Percentiles rank a stretch among this genome's conserved stretches.
Evolutionary conservation across 2,888 invertebrate species (phyloP).

Genomic region (Molorchus minor): DNA sequence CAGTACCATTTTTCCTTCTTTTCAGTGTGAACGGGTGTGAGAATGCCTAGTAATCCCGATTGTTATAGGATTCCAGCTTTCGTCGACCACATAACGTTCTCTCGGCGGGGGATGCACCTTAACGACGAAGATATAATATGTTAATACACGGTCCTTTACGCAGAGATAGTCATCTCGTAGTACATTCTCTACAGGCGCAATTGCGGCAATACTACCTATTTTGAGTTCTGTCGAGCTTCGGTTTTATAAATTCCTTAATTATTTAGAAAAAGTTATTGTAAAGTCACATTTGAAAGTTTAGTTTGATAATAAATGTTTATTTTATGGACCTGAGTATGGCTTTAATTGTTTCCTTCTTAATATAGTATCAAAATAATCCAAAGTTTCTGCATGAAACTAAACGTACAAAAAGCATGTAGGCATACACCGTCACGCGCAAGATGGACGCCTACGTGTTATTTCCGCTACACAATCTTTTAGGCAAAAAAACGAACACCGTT

Average conservation of each 20-base stretch:
- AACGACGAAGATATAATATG: slow-evolving; percentile 3
- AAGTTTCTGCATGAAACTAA: too few relatives aligned
- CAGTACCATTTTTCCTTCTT: slow-evolving; percentile 1
- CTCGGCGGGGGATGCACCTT: slow-evolving; percentile 17
- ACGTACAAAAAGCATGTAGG: too few relatives aligned
- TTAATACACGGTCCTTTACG: slow-evolving; percentile 6
- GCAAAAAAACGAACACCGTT: too few relatives aligned
- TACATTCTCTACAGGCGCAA: background rate
- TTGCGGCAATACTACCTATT: slow-evolving; percentile 8
- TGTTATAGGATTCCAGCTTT: slow-evolving; percentile 45
- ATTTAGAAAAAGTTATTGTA: background rate
- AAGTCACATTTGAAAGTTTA: background rate
- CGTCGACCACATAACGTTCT: slow-evolving; percentile 11
- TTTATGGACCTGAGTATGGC: too few relatives aligned
- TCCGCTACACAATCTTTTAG: too few relatives aligned
- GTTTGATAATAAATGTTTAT: background rate
- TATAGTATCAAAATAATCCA: too few relatives aligned
- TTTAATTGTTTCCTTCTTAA: too few relatives aligned
- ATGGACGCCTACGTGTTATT: too few relatives aligned
- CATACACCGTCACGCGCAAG: too few relatives aligned
- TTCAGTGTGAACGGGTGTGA: slow-evolving; percentile 19
- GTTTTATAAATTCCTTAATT: background rate
- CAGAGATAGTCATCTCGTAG: slow-evolving; percentile 4
- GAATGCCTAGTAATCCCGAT: slow-evolving; percentile 43
- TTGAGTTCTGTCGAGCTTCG: background rate